Base-by-base conservation (phyloP, 2,113 vertebrate species). In the Eonycteris spelaea region DNA sequence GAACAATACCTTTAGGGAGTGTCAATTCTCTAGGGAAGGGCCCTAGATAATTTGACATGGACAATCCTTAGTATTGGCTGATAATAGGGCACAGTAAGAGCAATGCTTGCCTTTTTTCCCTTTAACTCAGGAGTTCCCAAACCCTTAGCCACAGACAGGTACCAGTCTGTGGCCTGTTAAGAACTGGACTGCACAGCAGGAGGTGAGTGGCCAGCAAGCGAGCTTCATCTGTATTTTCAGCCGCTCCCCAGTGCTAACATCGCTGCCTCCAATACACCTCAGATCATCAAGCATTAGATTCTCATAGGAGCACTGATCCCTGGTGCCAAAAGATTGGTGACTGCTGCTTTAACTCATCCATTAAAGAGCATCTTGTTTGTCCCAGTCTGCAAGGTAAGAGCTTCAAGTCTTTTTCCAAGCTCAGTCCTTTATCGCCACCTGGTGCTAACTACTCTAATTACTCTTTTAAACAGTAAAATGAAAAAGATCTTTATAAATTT, bases 371-470 rank as follows among this genome's bases (percentile, higher is more conserved):
- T 2, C 2, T 7, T 14, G 14, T 3, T 22, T 45, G 67, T 71
- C 74, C 79, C 9, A 0, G 9, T 30, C 61, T 74, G 18, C 65
- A 73, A 70, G 30, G 22, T n/a, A 1, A 35, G 28, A 91, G 9
- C 6, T 7, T 1, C 24, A 48, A 19, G 38, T 48, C 63, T 35
- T 14, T 93, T 91, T 97, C 68, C 48, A 95, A 98, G 43, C 59
- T 97, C 97, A 68, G 93, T 98, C 98, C 96, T 98, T 59, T 14
- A 97, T 97, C 98, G 98, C 98, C 98, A 98, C 96, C 98, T 98
- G 96, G 96, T 98, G 98, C 59, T 97, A 13, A 35, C 3, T 83
- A 11, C 19, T 95, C 33, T 57, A 73, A 63, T 88, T 16, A 86
- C 15, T 3, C 61, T 63, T 94, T 40, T 35, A 57, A 3, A 30